Conservation (phyloP, 2,113 vertebrate genomes). For the Mobula birostris region DNA sequence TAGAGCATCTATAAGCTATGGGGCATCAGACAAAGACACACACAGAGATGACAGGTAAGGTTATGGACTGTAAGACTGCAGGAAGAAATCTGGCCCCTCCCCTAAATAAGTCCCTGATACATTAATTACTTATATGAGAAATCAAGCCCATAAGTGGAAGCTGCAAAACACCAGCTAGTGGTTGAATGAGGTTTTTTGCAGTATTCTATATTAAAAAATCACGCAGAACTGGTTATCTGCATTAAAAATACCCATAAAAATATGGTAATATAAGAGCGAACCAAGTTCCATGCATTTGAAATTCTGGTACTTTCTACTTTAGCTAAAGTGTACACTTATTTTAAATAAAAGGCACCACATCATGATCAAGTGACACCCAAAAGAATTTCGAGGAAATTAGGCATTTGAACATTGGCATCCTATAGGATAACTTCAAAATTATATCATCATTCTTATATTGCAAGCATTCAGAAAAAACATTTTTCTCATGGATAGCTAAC, state of each 20-base stretch:
- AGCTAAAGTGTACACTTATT: not conserved
- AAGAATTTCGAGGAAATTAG: not conserved
- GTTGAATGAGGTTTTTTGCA: not conserved
- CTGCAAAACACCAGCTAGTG: not conserved
- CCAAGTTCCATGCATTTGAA: not conserved
- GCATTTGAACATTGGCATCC: not conserved
- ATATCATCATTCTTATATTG: not conserved
- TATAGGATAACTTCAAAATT: not conserved
- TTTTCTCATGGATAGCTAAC: not conserved
- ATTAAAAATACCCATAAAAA: not conserved
- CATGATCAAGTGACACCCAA: not conserved
- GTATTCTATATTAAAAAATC: not conserved
- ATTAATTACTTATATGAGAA: conserved; percentile 3
- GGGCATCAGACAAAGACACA: conserved; percentile 15
- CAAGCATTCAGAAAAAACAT: not conserved
- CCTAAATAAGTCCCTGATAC: not conserved
- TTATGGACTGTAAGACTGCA: not conserved
- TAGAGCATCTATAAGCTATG: conserved; percentile 32
- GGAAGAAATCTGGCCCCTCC: not conserved
- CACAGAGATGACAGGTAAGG: conserved; percentile 19
- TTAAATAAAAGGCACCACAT: not conserved
- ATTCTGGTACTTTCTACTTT: not conserved
- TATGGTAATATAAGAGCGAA: not conserved
- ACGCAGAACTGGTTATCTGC: not conserved
- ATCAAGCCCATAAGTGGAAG: not conserved